Conservation (phyloP, 2,113 vertebrate species). For the Aramus guarauna region DNA sequence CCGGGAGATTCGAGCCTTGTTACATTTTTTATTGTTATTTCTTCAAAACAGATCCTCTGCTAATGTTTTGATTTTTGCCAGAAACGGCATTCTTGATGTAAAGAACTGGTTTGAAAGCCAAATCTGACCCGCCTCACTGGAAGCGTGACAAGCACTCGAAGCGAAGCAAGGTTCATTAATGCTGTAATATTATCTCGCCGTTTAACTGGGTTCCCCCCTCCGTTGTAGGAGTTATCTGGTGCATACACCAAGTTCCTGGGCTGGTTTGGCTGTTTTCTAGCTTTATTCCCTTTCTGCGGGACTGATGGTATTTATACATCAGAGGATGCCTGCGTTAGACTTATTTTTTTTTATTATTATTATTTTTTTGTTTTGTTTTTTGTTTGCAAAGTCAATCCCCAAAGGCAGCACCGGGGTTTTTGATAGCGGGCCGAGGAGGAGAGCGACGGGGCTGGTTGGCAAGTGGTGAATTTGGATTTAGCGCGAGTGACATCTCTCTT, state of each 20-base stretch:
- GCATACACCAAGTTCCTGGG: background rate
- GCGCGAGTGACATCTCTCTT: slow-evolving; percentile 37
- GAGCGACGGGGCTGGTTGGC: background rate
- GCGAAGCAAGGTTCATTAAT: slow-evolving; percentile 18
- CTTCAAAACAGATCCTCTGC: slow-evolving; percentile 7
- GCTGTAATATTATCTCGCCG: background rate
- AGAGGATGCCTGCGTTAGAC: background rate
- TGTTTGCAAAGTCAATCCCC: background rate
- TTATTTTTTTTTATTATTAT: background rate
- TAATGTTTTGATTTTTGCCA: slow-evolving; percentile 18
- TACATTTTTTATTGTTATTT: background rate
- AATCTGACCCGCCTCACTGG: background rate
- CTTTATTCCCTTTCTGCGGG: background rate
- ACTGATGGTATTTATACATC: slow-evolving; percentile 33
- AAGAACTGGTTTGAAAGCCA: slow-evolving; percentile 24
- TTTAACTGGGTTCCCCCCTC: background rate
- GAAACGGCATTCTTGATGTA: background rate
- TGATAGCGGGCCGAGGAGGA: slow-evolving; percentile 5
- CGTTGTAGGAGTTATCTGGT: background rate
- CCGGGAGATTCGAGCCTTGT: background rate
- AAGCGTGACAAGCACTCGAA: background rate
- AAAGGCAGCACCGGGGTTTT: background rate
- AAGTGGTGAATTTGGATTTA: background rate
- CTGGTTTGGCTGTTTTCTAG: background rate
- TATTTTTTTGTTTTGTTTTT: background rate